Percentiles rank a stretch among this genome's conserved stretches.
Evolutionary conservation across 1,140 invertebrate genomes (phyloP).

Genomic region (Lutraria rhynchaena): DNA sequence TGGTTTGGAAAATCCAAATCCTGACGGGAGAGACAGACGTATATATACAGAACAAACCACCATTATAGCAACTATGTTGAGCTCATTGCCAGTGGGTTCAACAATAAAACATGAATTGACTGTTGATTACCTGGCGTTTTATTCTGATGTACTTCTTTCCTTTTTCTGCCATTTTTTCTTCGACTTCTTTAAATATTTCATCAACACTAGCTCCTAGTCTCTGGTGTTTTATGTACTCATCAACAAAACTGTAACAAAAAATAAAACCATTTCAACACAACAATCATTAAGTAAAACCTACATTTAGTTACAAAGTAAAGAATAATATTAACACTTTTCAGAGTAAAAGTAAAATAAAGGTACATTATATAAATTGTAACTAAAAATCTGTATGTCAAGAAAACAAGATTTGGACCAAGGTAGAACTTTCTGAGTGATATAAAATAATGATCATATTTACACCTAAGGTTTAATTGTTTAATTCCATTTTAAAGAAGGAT

Average conservation of each 20-base stretch:
- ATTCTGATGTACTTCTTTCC: neutral
- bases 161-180: neutral
- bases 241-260: conserved; percentile 59
- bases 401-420: neutral
- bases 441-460: too few species aligned
- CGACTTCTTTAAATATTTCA: conserved; percentile 33
- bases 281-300: neutral
- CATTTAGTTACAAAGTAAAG: neutral
- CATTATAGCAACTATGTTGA: too few species aligned
- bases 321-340: neutral
- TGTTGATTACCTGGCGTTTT: neutral
- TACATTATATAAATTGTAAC: neutral
- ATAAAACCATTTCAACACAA: neutral
- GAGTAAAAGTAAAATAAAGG: neutral
- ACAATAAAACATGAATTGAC: too few species aligned
- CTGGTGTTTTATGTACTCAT: conserved; percentile 32
- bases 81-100: too few species aligned
- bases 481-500: too few species aligned
- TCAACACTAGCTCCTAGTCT: conserved; percentile 9
- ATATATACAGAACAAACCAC: too few species aligned
- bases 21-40: too few species aligned
- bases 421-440: neutral
- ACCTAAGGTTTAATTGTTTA: too few species aligned
- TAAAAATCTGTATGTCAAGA: neutral
- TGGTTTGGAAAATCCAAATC: too few species aligned